Evolutionary conservation across 2,797 vertebrate species (phyloP).

Genomic region (Calcarius lapponicus): DNA sequence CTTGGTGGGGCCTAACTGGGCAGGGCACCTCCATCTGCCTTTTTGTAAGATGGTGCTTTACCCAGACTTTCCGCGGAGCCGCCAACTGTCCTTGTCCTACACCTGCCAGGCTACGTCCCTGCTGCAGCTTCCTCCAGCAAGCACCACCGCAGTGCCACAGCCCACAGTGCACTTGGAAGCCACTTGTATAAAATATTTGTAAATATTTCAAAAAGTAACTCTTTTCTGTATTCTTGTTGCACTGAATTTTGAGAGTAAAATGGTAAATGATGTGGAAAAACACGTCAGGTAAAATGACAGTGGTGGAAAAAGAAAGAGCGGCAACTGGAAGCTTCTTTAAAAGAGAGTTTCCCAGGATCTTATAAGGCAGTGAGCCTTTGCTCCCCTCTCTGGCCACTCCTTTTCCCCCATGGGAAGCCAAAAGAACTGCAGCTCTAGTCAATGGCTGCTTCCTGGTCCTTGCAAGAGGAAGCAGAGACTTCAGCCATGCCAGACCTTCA

Average conservation of each 20-base stretch:
- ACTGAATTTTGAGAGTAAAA: background rate
- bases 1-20: background rate
- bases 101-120: background rate
- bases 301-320: background rate
- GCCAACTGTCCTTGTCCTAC: background rate
- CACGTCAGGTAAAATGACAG: background rate
- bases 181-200: background rate
- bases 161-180: background rate
- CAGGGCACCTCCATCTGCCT: fast-evolving
- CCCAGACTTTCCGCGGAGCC: background rate
- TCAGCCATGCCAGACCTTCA: background rate
- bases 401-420: background rate
- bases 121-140: background rate
- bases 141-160: background rate
- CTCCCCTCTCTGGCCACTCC: background rate
- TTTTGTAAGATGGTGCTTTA: background rate
- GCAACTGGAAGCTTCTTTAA: background rate
- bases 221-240: background rate
- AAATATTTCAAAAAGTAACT: background rate
- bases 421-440: background rate
- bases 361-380: background rate
- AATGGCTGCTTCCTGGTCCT: background rate
- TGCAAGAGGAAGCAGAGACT: background rate
- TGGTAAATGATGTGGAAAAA: background rate
- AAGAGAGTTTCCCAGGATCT: background rate